Evolutionary conservation across 30 jellyfish, hydroid and myxozoan genomes (phyloP), one percentile per base, ranked within the genome.

Genomic region (Hydractinia echinata): DNA sequence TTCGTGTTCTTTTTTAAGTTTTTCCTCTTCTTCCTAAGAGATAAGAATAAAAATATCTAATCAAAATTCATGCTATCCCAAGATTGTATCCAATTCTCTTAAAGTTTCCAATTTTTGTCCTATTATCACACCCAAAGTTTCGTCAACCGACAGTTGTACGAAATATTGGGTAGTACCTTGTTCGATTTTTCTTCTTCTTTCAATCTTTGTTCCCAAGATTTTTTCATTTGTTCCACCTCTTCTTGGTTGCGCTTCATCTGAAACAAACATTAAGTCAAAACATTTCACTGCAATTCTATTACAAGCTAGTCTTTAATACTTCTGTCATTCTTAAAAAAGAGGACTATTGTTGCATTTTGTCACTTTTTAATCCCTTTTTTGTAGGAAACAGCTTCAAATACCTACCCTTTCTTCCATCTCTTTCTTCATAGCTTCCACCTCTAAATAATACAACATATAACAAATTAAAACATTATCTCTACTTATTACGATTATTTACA

Each of bases 341-440:
- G 44, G 1, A 30, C 44, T 2, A 30, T 30, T 30, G 44, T 30
- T 30, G 44, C 44, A 30, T 30, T 30, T 0, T 30, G 44, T 30
- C 44, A 30, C n/a, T 30, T 30, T 30, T 30, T 30, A 2, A 79
- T 16, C 54, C n/a, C 5, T 66, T 39, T 53, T 16, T 0, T 5
- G 8, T 61, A 67, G 4, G 68, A 0, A 80, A 6, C 7, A 6
- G 4, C 18, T 64, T 54, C 5, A 18, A 8, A 61, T 67, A 8
- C 85, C 68, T 80, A 89, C 97, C 89, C 95, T 89, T 54, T 89
- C 97, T 53, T 89, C 97, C 97, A 89, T 89, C 19, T 85, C 97
- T 56, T 76, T 85, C 79, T 89, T 89, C 85, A 89, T 84, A 61
- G 79, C 93, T 76, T 85, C 97, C 48, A 89, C 97, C 82, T 89